Conservation (phyloP, 1,140 invertebrate species). For the Holotrichia oblita region DNA sequence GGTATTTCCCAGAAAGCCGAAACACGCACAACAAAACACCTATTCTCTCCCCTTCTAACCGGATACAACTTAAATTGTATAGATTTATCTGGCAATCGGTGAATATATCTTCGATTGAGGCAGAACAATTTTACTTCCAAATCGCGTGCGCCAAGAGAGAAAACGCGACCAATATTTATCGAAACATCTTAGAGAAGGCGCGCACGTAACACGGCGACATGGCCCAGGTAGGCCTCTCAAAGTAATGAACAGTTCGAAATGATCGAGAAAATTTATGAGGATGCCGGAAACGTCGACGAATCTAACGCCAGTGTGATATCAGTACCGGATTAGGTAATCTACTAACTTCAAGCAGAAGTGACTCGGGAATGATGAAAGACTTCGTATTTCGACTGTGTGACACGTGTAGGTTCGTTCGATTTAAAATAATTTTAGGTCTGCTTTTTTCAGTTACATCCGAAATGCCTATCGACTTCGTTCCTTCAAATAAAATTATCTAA, state of each 20-base stretch:
- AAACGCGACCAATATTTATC: constrained; percentile 36
- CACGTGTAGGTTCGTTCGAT: no score
- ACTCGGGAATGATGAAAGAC: no score
- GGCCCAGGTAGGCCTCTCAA: constrained; percentile 22
- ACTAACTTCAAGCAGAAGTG: neutral
- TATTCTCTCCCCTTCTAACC: neutral
- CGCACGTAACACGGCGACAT: neutral
- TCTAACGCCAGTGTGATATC: neutral
- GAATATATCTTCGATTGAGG: neutral
- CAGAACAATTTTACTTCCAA: constrained; percentile 15
- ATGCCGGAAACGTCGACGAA: constrained; percentile 11
- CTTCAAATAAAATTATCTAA: no score
- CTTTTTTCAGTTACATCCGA: no score
- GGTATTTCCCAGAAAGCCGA: no score
- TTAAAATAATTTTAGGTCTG: no score
- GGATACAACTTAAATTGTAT: constrained; percentile 27
- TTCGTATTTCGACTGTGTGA: no score
- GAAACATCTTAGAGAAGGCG: constrained; percentile 16
- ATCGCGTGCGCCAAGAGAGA: constrained; percentile 16
- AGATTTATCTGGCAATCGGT: constrained; percentile 28
- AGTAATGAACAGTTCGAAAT: constrained; percentile 23
- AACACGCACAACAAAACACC: neutral
- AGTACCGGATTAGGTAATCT: neutral
- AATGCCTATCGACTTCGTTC: no score
- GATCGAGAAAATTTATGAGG: constrained; percentile 26